Evolutionary conservation across 2,113 vertebrate species (phyloP), one percentile per base, ranked within the genome.

Genomic region (Rousettus leschenaultii): DNA sequence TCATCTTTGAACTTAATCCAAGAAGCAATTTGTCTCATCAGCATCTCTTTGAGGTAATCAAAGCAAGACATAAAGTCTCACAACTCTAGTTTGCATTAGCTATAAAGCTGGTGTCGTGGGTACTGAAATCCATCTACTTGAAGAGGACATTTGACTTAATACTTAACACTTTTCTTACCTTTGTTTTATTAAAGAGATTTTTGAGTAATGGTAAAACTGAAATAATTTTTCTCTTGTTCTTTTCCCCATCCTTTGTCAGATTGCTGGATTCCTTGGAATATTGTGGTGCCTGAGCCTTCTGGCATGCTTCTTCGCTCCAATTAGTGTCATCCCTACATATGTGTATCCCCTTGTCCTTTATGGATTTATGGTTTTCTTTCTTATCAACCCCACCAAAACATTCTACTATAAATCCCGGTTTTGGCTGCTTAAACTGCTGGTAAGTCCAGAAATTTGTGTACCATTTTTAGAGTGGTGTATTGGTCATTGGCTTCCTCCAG

Each of bases 351-450:
- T 99, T 93, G 98, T 99, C 97, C 99, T 99, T 45, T 99, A 99
- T 0, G 99, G 99, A 97, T 99, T 99, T 98, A 99, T 99, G 99
- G 92, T 99, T 98, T 99, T 99, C 96, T 99, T 99, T 98, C 99
- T 99, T 98, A 99, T 99, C 98, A 99, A 99, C 98, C 99, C 99
- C 59, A 99, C 99, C 95, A 99, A 99, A 99, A 99, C 99, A 88
- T 99, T 99, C 40, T 99, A 99, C 98, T 99, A 99, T 98, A 99
- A 99, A 98, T 99, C 99, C n/a, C 99, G 99, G 6, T 99, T 99
- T 98, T 99, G 99, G 99, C 99, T 99, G 94, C 99, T 99, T 93
- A 99, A 99, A 98, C 97, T 99, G 91, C 98, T 99, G 99, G 99
- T 99, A 98, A 99, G 99, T 98, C 51, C 82, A 85, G 88, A 98